Conservation (phyloP, 2,888 invertebrate species). For the Drosophila paracracens region DNA sequence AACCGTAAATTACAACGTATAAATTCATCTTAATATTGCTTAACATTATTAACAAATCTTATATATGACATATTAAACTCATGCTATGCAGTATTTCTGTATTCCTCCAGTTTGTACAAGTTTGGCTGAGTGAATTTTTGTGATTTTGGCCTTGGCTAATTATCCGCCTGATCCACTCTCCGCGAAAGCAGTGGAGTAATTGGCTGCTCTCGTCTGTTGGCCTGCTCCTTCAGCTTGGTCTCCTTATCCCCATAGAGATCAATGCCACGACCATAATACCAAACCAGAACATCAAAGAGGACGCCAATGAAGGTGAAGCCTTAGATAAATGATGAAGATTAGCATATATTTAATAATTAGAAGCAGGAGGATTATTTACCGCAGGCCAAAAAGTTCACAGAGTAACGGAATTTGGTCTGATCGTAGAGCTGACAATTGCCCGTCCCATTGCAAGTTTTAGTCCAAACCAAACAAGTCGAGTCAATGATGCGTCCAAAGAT, state of each 20-base stretch:
- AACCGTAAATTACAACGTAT: slow-evolving; percentile 25
- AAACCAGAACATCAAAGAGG: slow-evolving; percentile 87
- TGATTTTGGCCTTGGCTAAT: slow-evolving; percentile 21
- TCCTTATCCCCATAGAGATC: slow-evolving; percentile 87
- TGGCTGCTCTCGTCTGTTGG: slow-evolving; percentile 68
- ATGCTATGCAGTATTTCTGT: slow-evolving; percentile 1
- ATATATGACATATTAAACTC: slow-evolving; percentile 2
- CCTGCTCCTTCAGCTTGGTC: slow-evolving; percentile 64
- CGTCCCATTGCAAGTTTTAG: slow-evolving; percentile 87
- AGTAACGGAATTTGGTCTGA: slow-evolving; percentile 86
- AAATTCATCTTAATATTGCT: slow-evolving; percentile 52
- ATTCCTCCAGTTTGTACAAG: slow-evolving; percentile 58
- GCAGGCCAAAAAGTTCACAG: slow-evolving; percentile 86
- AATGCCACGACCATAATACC: slow-evolving; percentile 87
- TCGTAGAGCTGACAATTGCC: slow-evolving; percentile 90
- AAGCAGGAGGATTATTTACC: slow-evolving; percentile 82
- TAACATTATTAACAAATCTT: slow-evolving; percentile 31
- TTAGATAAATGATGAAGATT: slow-evolving; percentile 64
- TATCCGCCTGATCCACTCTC: slow-evolving; percentile 41
- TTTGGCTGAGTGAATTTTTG: slow-evolving; percentile 39
- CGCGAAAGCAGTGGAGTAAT: slow-evolving; percentile 80
- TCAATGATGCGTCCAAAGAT: slow-evolving; percentile 88
- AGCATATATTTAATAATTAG: neutral
- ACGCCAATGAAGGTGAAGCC: slow-evolving; percentile 87
- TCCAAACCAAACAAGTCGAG: slow-evolving; percentile 89